Evolutionary conservation across 1,140 invertebrate species (phyloP).

Genomic region (Drosophila ercepeae): DNA sequence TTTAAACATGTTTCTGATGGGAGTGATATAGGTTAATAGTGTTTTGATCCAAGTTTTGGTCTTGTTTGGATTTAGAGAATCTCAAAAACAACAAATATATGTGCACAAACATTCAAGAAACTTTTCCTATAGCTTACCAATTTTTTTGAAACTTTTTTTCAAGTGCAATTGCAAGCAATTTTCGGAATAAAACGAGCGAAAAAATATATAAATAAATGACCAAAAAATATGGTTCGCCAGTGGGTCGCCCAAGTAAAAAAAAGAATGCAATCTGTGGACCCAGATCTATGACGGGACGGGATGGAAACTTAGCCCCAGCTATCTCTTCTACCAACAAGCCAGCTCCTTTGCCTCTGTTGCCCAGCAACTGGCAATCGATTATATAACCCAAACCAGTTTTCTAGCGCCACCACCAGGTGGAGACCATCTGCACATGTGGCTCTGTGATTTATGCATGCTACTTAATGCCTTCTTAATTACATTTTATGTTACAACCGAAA

Average conservation of each 20-base stretch:
- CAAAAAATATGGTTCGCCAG: conserved; percentile 60
- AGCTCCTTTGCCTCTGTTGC: neutral
- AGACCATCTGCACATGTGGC: conserved; percentile 35
- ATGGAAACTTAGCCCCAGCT: conserved; percentile 6
- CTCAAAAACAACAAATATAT: neutral
- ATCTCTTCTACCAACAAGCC: conserved; percentile 1
- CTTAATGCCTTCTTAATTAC: conserved; percentile 81
- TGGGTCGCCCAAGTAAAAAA: conserved; percentile 46
- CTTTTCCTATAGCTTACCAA: neutral
- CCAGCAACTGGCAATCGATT: conserved; percentile 6
- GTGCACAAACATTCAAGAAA: neutral
- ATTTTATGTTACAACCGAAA: conserved; percentile 63
- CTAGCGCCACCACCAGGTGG: conserved; percentile 19
- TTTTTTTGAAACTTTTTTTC: neutral
- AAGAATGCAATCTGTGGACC: conserved; percentile 70
- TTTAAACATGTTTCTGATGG: neutral
- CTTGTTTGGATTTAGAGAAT: neutral
- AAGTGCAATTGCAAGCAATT: conserved; percentile 14
- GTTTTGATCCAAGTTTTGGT: neutral
- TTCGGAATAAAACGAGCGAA: conserved; percentile 24
- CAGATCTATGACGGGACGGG: conserved; percentile 54
- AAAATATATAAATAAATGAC: conserved; percentile 57
- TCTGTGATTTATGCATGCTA: conserved; percentile 72
- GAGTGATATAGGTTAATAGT: neutral
- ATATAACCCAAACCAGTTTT: conserved; percentile 23